Evolutionary conservation across 2,113 vertebrate species (phyloP).

Genomic region (Ictalurus furcatus): DNA sequence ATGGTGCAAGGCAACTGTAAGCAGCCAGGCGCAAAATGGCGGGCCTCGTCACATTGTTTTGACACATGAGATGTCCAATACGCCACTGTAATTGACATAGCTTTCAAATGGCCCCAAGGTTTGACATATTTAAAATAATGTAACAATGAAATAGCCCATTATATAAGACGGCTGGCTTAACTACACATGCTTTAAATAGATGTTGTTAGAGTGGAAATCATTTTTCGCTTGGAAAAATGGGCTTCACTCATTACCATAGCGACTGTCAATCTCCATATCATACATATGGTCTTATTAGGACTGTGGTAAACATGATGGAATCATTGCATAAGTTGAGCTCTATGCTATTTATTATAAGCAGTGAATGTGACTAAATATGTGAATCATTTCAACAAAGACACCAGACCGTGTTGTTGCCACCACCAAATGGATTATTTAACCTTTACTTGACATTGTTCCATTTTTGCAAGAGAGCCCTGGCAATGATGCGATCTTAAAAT

Average conservation of each 20-base stretch:
- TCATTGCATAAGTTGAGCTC: conserved; percentile 53
- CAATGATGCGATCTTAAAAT: conserved; percentile 22
- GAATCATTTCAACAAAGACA: conserved; percentile 31
- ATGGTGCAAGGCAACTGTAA: conserved; percentile 60
- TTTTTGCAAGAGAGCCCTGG: conserved; percentile 4
- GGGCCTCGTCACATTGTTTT: conserved; percentile 57
- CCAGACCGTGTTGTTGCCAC: conserved; percentile 5
- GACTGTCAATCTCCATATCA: conserved; percentile 54
- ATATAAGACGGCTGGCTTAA: conserved; percentile 55
- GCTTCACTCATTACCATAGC: conserved; percentile 51
- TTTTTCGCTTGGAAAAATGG: conserved; percentile 52
- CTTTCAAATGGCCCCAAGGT: conserved; percentile 57
- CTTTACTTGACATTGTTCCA: conserved; percentile 13
- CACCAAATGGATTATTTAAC: conserved; percentile 29
- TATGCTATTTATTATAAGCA: conserved; percentile 33
- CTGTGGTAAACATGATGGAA: conserved; percentile 56
- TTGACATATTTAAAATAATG: conserved; percentile 61
- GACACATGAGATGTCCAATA: conserved; percentile 60
- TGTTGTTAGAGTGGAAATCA: conserved; percentile 55
- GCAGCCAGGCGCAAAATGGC: conserved; percentile 57
- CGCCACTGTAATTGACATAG: conserved; percentile 58
- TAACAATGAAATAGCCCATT: conserved; percentile 58
- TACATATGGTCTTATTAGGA: conserved; percentile 55
- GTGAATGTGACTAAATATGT: conserved; percentile 41
- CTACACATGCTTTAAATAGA: conserved; percentile 57